These are phyloP conservation scores for Coenonympha arcania DNA, from an alignment of 2,888 invertebrate species.

Conservation along the genomic window DNA sequence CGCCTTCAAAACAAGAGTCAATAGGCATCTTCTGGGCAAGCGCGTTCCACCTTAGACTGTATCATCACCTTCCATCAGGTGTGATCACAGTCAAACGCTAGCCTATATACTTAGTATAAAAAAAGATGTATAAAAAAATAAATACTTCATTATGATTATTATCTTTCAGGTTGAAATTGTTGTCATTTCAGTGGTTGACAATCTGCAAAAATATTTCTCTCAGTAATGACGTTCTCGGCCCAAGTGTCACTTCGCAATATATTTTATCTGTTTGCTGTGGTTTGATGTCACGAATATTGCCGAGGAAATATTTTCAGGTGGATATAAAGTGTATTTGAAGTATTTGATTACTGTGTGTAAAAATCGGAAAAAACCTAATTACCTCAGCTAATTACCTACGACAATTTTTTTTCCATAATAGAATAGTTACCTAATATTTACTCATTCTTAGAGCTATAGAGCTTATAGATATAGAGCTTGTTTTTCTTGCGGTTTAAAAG, in stretches of 20 bases:
- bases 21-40: too few relatives aligned
- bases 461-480: too few relatives aligned
- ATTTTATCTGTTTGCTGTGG: conserved; percentile 20
- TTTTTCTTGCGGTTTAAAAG: too few relatives aligned
- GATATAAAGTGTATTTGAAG: conserved; percentile 7
- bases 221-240: conserved; percentile 16
- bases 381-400: not conserved
- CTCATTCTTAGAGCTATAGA: too few relatives aligned
- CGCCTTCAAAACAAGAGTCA: too few relatives aligned
- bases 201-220: conserved; percentile 17
- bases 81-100: too few relatives aligned
- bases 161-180: conserved; percentile 10
- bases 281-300: conserved; percentile 15
- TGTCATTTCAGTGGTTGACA: conserved; percentile 12
- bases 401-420: not conserved
- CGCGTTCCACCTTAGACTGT: too few relatives aligned
- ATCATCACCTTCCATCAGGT: too few relatives aligned
- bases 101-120: too few relatives aligned
- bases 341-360: conserved; percentile 4
- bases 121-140: too few relatives aligned
- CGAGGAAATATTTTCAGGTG: not conserved
- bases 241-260: conserved; percentile 18
- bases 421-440: not conserved
- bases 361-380: not conserved
- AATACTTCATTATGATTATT: conserved; percentile 19